Base-by-base conservation (phyloP, 2,797 vertebrate genomes). In the Chlorospingus flavigularis region DNA sequence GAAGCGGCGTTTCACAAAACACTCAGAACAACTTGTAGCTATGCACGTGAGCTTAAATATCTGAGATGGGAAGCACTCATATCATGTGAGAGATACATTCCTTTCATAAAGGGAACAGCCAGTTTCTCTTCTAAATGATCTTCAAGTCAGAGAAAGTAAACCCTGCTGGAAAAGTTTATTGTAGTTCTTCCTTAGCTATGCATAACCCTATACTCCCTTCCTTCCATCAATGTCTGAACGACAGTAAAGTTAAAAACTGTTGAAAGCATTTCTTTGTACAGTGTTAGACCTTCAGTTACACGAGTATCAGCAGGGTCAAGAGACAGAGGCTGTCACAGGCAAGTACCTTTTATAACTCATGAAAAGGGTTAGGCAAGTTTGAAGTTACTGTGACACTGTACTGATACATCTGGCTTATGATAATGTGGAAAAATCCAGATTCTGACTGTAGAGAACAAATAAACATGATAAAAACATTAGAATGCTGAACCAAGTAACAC, bases 1-100 rank as follows among this genome's bases (percentile, higher is more conserved):
- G n/a, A 19, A 85, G 21, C 0, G 0, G 8, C 2, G 0, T 61
- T 79, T 76, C 71, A 73, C 1, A 5, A 66, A 79, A 45, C 20
- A 65, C 14, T 42, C 15, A 17, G 10, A 89, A 76, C 17, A 87
- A 85, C 17, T 31, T 73, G 10, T 6, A 84, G 58, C 23, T 65
- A 67, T 0, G 0, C 2, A 1, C 2, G 14, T 28, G 11, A 48
- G 21, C 60, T 48, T 60, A 70, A 37, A 2, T 35, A 39, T 31
- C 42, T 5, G 37, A 73, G 37, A 90, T 11, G 12, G 31, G n/a
- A 91, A 73, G 23, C 19, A 15, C 18, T 25, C 13, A 0, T 11
- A 42, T 18, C 23, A 25, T 1, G 3, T 26, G 31, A 43, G 39
- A 87, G 37, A 48, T 21, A 42, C 0, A 16, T 5, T 17, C 30